A percentile compares a stretch with the other conserved stretches of the same genome.
phyloP scores from a whole-genome alignment of 2,888 invertebrate species.

The Tyria jacobaeae region DNA sequence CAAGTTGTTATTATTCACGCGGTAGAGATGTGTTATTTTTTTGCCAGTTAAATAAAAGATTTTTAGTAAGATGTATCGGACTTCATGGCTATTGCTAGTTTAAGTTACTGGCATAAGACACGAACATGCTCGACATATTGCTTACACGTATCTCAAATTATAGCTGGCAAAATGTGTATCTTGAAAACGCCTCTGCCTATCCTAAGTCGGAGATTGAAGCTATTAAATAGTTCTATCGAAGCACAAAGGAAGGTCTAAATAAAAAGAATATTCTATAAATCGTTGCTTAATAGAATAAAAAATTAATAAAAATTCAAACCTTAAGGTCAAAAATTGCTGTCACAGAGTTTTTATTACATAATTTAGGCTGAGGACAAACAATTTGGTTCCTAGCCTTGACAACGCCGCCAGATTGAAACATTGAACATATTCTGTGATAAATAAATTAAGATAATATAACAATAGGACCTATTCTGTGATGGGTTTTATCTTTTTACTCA shows the following conservation, averaged over 20 bases:
- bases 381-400: slow-evolving; percentile 8
- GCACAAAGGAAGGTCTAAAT: not conserved
- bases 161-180: too few relatives aligned
- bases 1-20: too few relatives aligned
- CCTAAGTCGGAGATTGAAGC: too few relatives aligned
- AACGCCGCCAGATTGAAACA: not conserved
- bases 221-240: too few relatives aligned
- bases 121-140: too few relatives aligned
- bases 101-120: too few relatives aligned
- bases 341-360: slow-evolving; percentile 8
- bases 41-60: too few relatives aligned
- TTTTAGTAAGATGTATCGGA: too few relatives aligned
- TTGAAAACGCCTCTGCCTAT: too few relatives aligned
- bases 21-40: too few relatives aligned
- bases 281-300: not conserved
- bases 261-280: not conserved
- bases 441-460: slow-evolving; percentile 3
- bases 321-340: not conserved
- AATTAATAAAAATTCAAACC: not conserved
- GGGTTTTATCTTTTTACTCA: not conserved
- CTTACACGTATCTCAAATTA: too few relatives aligned
- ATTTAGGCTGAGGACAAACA: slow-evolving; percentile 12
- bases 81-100: too few relatives aligned
- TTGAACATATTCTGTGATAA: slow-evolving; percentile 7
- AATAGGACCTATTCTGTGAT: not conserved